phyloP scores from a whole-genome alignment of 2,888 invertebrate genomes.

The Lobophora halterata region DNA sequence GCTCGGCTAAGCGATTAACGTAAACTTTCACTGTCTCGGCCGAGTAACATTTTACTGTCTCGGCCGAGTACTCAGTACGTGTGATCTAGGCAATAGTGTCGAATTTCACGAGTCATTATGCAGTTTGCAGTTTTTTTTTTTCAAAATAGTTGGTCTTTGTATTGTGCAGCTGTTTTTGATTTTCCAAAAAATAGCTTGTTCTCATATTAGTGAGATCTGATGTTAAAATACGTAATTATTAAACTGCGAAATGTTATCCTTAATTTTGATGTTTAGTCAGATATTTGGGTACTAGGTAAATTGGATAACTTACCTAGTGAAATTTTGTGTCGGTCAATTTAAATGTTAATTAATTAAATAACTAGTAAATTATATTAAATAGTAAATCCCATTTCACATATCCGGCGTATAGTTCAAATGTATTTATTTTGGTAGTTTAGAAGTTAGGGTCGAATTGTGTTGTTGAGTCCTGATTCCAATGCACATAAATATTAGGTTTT shows the following conservation, averaged over 20 bases:
- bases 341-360: slow-evolving; percentile 49
- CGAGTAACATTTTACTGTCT: no score
- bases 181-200: not conserved
- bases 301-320: slow-evolving; percentile 26
- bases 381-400: slow-evolving; percentile 27
- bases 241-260: slow-evolving; percentile 11
- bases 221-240: slow-evolving; percentile 22
- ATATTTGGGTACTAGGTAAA: no score
- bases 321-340: slow-evolving; percentile 52
- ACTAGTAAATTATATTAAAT: slow-evolving; percentile 29
- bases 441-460: slow-evolving; percentile 17
- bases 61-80: no score
- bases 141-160: no score
- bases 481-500: slow-evolving; percentile 24
- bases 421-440: slow-evolving; percentile 30
- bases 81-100: no score
- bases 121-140: not conserved
- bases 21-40: no score
- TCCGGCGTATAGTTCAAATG: slow-evolving; percentile 32
- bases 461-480: slow-evolving; percentile 21
- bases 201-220: slow-evolving; percentile 9
- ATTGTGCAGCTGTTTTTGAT: no score
- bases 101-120: no score
- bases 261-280: slow-evolving; percentile 6
- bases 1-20: no score